Evolutionary conservation across 2,113 vertebrate species (phyloP).

Genomic region (Orientallactaga bullata): DNA sequence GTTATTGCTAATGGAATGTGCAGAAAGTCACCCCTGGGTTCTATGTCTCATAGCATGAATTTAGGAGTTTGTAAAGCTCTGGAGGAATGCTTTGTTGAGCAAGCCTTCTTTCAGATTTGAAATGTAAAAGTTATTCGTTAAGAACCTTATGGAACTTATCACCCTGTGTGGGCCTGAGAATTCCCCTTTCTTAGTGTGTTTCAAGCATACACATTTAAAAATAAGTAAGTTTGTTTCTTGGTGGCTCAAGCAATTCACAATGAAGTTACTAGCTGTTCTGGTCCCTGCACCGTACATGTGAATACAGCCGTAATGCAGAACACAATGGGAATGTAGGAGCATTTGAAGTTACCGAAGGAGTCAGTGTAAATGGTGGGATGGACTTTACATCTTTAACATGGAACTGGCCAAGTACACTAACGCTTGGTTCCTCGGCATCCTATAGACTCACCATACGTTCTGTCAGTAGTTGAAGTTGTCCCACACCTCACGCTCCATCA

Average conservation of each 20-base stretch:
- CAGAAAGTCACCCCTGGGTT: not conserved
- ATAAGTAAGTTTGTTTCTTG: not conserved
- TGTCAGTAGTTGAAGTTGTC: not conserved
- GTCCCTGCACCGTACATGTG: no score
- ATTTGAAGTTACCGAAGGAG: not conserved
- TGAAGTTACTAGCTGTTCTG: not conserved
- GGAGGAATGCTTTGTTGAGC: not conserved
- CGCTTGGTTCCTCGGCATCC: not conserved
- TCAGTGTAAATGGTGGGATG: not conserved
- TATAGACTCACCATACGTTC: not conserved
- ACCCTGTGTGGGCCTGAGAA: not conserved
- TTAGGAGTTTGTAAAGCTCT: not conserved
- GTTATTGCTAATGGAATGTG: not conserved
- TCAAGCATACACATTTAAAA: not conserved
- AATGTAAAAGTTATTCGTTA: not conserved
- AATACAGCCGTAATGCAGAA: not conserved
- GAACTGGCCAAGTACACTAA: constrained; percentile 32
- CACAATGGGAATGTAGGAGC: not conserved
- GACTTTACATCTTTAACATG: not conserved
- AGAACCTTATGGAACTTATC: not conserved
- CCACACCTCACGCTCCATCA: no score
- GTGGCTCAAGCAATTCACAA: not conserved
- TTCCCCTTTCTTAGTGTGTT: not conserved
- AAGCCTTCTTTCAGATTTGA: not conserved
- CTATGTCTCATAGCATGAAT: not conserved